phyloP scores from a whole-genome alignment of 2,888 invertebrate species.

The Limulus polyphemus region DNA sequence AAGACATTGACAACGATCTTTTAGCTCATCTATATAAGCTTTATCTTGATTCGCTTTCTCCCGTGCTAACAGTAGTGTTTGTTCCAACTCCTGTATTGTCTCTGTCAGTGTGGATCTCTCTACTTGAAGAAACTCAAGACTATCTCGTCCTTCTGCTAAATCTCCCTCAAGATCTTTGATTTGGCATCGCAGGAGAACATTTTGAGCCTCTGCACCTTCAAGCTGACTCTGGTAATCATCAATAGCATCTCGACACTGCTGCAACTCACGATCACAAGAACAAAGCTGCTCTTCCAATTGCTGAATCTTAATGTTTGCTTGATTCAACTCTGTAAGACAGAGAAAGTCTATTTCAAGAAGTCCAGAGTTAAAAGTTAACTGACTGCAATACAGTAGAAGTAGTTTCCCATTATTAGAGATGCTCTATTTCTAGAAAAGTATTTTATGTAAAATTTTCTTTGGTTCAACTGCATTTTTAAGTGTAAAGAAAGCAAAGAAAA shows the following conservation, averaged over 20 bases:
- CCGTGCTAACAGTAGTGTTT: conserved; percentile 13
- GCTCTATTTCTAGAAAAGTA: too few relatives aligned
- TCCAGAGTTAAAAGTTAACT: too few relatives aligned
- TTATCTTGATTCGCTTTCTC: conserved; percentile 14
- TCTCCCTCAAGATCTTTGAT: conserved; percentile 8
- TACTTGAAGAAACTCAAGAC: conserved; percentile 21
- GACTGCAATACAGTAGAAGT: too few relatives aligned
- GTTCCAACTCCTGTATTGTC: conserved; percentile 20
- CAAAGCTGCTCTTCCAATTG: conserved; percentile 16
- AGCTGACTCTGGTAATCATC: conserved; percentile 14
- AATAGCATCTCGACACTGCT: conserved; percentile 19
- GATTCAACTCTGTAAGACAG: too few relatives aligned
- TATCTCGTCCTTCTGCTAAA: conserved; percentile 18
- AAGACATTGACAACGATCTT: conserved; percentile 15
- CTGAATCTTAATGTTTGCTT: conserved; percentile 6
- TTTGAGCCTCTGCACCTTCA: conserved; percentile 6
- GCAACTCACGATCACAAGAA: conserved; percentile 11
- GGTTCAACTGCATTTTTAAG: too few relatives aligned
- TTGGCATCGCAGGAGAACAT: conserved; percentile 9
- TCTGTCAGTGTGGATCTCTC: conserved; percentile 21
- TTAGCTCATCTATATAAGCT: conserved; percentile 14
- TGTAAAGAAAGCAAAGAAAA: too few relatives aligned
- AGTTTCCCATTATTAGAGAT: too few relatives aligned
- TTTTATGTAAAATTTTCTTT: too few relatives aligned
- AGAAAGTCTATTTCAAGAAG: too few relatives aligned